Percentiles rank a stretch among this genome's conserved stretches.
Evolutionary conservation across 2,888 invertebrate species (phyloP).

Genomic region (Acanthococcus lagerstroemiae): DNA sequence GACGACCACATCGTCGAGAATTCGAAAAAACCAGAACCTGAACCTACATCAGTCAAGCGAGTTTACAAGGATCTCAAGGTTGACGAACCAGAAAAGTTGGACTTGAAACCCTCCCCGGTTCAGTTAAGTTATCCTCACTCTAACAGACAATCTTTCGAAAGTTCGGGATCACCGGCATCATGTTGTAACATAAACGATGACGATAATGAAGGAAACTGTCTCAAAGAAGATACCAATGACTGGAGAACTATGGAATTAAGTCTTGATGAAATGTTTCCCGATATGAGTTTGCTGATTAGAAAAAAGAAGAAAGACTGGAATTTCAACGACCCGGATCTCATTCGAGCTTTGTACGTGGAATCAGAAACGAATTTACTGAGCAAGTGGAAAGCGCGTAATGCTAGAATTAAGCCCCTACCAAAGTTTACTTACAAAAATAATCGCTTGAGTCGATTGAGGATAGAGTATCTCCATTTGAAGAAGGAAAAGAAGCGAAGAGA

Average conservation of each 20-base stretch:
- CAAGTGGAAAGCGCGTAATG: background rate
- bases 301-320: conserved; percentile 16
- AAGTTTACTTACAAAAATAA: conserved; percentile 1
- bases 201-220: too few relatives aligned
- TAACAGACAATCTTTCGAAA: too few relatives aligned
- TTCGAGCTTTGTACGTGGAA: conserved; percentile 20
- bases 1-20: too few relatives aligned
- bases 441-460: background rate
- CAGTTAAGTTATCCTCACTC: too few relatives aligned
- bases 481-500: background rate
- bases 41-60: too few relatives aligned
- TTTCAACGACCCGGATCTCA: conserved; percentile 9
- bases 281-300: background rate
- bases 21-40: too few relatives aligned
- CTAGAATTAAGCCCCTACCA: background rate
- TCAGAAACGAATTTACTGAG: conserved; percentile 1
- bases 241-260: conserved; percentile 8
- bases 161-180: too few relatives aligned
- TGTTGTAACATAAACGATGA: too few relatives aligned
- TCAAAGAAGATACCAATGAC: background rate
- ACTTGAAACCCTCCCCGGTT: too few relatives aligned
- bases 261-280: conserved; percentile 12
- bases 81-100: too few relatives aligned
- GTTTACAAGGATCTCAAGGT: too few relatives aligned
- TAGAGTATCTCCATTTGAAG: background rate